Percentiles rank a stretch among this genome's conserved stretches.
Conservation (phyloP, 2,113 vertebrate species). For the Dascyllus trimaculatus region DNA sequence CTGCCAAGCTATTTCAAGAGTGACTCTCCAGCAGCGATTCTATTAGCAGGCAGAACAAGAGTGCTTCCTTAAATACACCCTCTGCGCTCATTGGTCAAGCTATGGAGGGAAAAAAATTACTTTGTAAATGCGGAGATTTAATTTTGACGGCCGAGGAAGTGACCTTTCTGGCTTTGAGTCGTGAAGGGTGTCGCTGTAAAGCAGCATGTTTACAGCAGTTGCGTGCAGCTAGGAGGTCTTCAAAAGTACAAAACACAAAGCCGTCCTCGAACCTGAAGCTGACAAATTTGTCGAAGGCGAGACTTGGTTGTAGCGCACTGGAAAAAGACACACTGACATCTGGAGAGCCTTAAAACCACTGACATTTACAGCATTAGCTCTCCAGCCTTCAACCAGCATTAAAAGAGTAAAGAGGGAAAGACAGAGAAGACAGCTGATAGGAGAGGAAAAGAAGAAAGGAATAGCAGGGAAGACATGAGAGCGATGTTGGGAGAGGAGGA, state of each 20-base stretch:
- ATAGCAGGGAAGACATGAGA: not conserved
- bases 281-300: constrained; percentile 47
- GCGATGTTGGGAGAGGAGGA: constrained; percentile 3
- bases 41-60: constrained; percentile 78
- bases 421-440: constrained; percentile 37
- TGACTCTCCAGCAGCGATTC: constrained; percentile 79
- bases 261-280: constrained; percentile 36
- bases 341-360: constrained; percentile 72
- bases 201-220: constrained; percentile 7
- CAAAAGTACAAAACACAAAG: constrained; percentile 16
- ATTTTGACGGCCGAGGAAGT: constrained; percentile 34
- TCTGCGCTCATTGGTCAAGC: constrained; percentile 62
- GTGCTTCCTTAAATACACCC: constrained; percentile 79
- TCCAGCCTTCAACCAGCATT: constrained; percentile 63
- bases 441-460: not conserved
- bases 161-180: constrained; percentile 27
- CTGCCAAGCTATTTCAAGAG: constrained; percentile 86
- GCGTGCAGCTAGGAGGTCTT: not conserved
- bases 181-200: not conserved
- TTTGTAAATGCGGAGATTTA: constrained; percentile 41
- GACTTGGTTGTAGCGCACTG: constrained; percentile 38
- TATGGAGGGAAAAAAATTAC: not conserved
- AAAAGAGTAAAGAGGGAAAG: constrained; percentile 39
- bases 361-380: constrained; percentile 67
- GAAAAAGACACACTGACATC: constrained; percentile 40